These are phyloP conservation scores for Tokudaia tokunoshimensis DNA, from an alignment of 2,797 vertebrate species.

Conservation along the genomic window DNA sequence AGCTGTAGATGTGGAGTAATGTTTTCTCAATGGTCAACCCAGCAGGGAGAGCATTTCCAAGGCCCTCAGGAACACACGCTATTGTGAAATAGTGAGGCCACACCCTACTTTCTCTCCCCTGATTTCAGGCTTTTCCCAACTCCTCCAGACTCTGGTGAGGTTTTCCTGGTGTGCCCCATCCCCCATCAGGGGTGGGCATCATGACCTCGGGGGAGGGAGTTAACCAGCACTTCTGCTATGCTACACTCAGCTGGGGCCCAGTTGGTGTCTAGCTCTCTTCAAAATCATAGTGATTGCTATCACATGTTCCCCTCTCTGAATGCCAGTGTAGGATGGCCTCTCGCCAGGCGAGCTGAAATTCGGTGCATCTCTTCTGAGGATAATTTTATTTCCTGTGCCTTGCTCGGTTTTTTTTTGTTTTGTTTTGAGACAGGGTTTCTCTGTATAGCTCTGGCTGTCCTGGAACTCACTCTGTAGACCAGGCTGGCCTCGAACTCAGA, in stretches of 20 bases:
- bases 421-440: no score
- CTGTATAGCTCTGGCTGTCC: no score
- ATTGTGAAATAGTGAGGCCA: not conserved
- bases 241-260: not conserved
- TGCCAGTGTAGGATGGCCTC: not conserved
- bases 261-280: not conserved
- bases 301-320: not conserved
- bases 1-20: not conserved
- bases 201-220: not conserved
- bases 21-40: not conserved
- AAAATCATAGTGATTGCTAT: conserved; percentile 2
- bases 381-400: not conserved
- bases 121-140: not conserved
- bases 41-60: rapidly evolving
- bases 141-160: not conserved
- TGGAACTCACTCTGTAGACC: no score
- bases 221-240: not conserved
- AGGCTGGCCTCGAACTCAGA: no score
- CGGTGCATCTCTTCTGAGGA: not conserved
- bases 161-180: not conserved
- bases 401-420: not conserved
- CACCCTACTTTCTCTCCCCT: not conserved
- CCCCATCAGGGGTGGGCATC: not conserved
- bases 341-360: not conserved
- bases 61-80: rapidly evolving